A percentile compares a stretch with the other conserved stretches of the same genome.
Evolutionary conservation across 1,140 invertebrate species (phyloP).

Genomic region (Drusus annulatus): DNA sequence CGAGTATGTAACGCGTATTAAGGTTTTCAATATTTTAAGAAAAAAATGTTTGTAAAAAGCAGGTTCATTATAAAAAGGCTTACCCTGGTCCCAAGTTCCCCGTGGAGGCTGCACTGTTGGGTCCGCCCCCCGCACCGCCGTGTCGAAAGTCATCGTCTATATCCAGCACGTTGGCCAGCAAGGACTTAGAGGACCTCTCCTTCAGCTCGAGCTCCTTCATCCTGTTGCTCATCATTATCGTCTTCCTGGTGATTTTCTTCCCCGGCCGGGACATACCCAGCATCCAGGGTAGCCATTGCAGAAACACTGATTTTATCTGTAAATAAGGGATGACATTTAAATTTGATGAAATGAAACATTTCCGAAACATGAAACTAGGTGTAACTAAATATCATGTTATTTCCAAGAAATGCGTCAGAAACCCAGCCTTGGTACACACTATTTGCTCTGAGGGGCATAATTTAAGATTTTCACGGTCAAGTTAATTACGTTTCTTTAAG

Average conservation of each 20-base stretch:
- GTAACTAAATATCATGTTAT: too few relatives aligned
- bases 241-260: conserved; percentile 93
- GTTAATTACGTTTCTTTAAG: too few relatives aligned
- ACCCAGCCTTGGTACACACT: too few relatives aligned
- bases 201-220: conserved; percentile 94
- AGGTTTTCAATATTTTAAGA: too few relatives aligned
- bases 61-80: conserved; percentile 50
- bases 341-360: too few relatives aligned
- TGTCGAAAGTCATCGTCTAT: conserved; percentile 95
- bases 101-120: conserved; percentile 72
- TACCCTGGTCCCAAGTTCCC: conserved; percentile 71
- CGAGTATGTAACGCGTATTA: too few relatives aligned
- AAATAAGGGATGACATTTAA: conserved; percentile 4
- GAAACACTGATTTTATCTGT: conserved; percentile 92
- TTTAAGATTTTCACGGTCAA: too few relatives aligned
- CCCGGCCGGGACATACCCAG: conserved; percentile 95
- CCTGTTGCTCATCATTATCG: conserved; percentile 88
- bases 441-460: too few relatives aligned
- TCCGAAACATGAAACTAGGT: too few relatives aligned
- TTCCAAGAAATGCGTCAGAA: too few relatives aligned
- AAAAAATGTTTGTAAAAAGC: too few relatives aligned
- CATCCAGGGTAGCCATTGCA: conserved; percentile 97
- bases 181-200: conserved; percentile 92
- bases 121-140: conserved; percentile 65
- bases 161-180: conserved; percentile 94